Base-by-base conservation (phyloP, 2,888 invertebrate species). In the Cantharis flavilabris region DNA sequence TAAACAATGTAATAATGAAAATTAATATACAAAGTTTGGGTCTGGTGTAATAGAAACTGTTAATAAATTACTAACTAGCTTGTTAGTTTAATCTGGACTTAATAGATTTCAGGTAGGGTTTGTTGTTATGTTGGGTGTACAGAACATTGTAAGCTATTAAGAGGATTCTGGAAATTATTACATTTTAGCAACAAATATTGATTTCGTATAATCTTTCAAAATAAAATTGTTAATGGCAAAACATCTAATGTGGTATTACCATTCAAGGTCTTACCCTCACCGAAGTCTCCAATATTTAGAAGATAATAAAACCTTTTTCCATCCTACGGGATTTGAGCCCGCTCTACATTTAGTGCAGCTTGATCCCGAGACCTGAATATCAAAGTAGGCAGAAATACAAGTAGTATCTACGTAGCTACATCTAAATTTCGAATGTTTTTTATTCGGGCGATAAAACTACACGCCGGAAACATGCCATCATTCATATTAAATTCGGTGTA, bases 211-310 rank as follows among this genome's bases (percentile, higher is more conserved):
- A 49, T n/a, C n/a, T 49, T 49, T 49, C 49, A 49, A 49, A 49
- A 49, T 49, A 49, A 49, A 49, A 49, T 49, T 49, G n/a, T 49
- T 49, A 49, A 49, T 49, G 49, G 49, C 49, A 49, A 49, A 49
- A 49, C n/a, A 49, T 49, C 49, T 49, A n/a, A 49, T 49, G 49
- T 49, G n/a, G 9, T 49, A 49, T 49, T 49, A 49, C 49, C 49
- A 49, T 49, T 49, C 49, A n/a, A 49, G 49, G 49, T 49, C n/a
- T 49, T 49, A 49, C 49, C 49, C n/a, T 49, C 49, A n/a, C 49
- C 49, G 73, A 82, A 82, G 78, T 82, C 83, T 81, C 82, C 83
- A 83, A 84, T 84, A 84, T 84, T 84, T 84, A 84, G 83, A 83
- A 82, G 83, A 84, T 82, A 84, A 84, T 84, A 84, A 84, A 83